phyloP scores from a whole-genome alignment of 2,888 invertebrate species.

The Cenopis cana region DNA sequence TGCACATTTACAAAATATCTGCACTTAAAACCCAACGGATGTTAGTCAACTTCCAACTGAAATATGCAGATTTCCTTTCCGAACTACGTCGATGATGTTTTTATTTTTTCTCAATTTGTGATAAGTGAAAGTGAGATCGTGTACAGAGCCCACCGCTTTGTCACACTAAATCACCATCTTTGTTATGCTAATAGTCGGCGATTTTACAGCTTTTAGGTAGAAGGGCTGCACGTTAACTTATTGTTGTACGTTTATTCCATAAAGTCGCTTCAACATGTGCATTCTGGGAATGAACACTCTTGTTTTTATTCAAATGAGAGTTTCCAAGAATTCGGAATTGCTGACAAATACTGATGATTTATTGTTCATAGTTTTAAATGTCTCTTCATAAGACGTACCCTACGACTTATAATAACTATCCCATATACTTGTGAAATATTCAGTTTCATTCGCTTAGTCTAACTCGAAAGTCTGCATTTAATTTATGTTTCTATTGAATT shows the following conservation, averaged over 20 bases:
- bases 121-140: conserved; percentile 79
- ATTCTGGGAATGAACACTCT: conserved; percentile 67
- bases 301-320: conserved; percentile 43
- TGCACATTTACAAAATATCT: background rate
- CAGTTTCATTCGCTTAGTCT: background rate
- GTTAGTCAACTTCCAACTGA: conserved; percentile 9
- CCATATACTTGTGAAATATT: no score
- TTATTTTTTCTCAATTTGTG: conserved; percentile 58
- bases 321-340: conserved; percentile 28
- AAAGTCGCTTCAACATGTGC: conserved; percentile 65
- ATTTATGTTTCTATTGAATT: background rate
- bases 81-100: conserved; percentile 46
- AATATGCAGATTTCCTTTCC: conserved; percentile 29
- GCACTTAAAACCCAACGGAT: background rate
- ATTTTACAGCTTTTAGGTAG: conserved; percentile 79
- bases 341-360: background rate
- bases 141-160: conserved; percentile 63
- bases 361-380: background rate
- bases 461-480: background rate
- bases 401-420: no score
- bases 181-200: conserved; percentile 79
- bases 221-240: conserved; percentile 65
- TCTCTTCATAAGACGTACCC: no score
- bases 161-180: conserved; percentile 75
- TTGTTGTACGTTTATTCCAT: conserved; percentile 62